Base-by-base conservation (phyloP, 2,888 invertebrate genomes). In the Osedax fenrisi region DNA sequence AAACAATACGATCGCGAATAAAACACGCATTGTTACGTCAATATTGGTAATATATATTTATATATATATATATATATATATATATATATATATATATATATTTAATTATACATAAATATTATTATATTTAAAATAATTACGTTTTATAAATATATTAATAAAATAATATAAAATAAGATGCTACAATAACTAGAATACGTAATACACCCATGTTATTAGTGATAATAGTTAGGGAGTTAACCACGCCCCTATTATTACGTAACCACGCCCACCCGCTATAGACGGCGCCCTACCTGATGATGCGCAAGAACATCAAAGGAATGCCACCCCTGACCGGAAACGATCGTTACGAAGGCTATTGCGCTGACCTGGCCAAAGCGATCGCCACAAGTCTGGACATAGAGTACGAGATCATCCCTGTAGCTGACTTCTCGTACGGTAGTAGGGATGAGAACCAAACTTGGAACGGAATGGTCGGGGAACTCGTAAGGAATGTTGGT, bases 241-340 rank as follows among this genome's bases (percentile, higher is more conserved):
- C n/a, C n/a, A n/a, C n/a, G n/a, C n/a, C n/a, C n/a, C n/a, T n/a
- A n/a, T n/a, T n/a, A n/a, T n/a, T n/a, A n/a, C n/a, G n/a, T n/a
- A n/a, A n/a, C n/a, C n/a, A n/a, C n/a, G n/a, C n/a, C n/a, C n/a
- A n/a, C n/a, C n/a, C n/a, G n/a, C n/a, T n/a, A 59, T 79, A 83
- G 83, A 80, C 81, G 24, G 78, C 76, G 26, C 83, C 83, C 0
- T 83, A 81, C 76, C 76, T 82, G 22, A 81, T 81, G 80, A 76
- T 78, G 72, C 80, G 77, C 56, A 75, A 76, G 22, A 76, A 77
- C 26, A 62, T 77, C 17, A 76, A 76, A n/a, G 78, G 80, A 69
- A 81, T 80, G 2, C 77, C 76, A 27, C 79, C 80, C 1, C 27
- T 68, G n/a, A 92, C 94, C 92, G 92, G 93, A 2, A 90, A 92